A percentile compares a stretch with the other conserved stretches of the same genome.
Evolutionary conservation across 2,888 invertebrate genomes (phyloP).

Genomic region (Nebria brevicollis): DNA sequence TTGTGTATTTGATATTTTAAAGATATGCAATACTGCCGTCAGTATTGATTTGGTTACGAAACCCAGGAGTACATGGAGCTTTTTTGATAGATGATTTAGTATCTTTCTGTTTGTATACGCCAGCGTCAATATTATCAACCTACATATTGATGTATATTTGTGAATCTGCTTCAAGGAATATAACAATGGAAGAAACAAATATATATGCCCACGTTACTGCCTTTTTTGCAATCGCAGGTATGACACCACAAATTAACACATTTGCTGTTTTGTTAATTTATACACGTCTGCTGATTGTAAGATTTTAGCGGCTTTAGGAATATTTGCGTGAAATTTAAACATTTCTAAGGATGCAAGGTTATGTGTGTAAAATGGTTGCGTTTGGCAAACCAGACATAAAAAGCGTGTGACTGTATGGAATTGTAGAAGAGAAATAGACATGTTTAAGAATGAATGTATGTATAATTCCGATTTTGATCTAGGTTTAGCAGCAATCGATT

Average conservation of each 20-base stretch:
- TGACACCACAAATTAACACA: neutral
- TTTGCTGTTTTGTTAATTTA: too few species aligned
- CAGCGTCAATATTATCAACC: slow-evolving; percentile 63
- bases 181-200: slow-evolving; percentile 53
- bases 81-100: slow-evolving; percentile 65
- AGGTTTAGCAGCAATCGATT: slow-evolving; percentile 62
- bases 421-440: too few species aligned
- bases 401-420: too few species aligned
- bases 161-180: slow-evolving; percentile 58
- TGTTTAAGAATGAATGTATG: neutral
- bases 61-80: slow-evolving; percentile 62
- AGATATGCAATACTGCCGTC: slow-evolving; percentile 59
- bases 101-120: slow-evolving; percentile 65
- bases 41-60: slow-evolving; percentile 61
- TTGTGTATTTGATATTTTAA: slow-evolving; percentile 9
- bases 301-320: too few species aligned
- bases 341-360: too few species aligned
- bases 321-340: too few species aligned
- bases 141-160: slow-evolving; percentile 62
- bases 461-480: neutral
- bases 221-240: slow-evolving; percentile 60
- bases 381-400: too few species aligned
- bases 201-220: slow-evolving; percentile 58
- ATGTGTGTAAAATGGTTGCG: too few species aligned
- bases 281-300: too few species aligned